Conservation (phyloP, 2,888 invertebrate genomes). For the Cryptus armator region DNA sequence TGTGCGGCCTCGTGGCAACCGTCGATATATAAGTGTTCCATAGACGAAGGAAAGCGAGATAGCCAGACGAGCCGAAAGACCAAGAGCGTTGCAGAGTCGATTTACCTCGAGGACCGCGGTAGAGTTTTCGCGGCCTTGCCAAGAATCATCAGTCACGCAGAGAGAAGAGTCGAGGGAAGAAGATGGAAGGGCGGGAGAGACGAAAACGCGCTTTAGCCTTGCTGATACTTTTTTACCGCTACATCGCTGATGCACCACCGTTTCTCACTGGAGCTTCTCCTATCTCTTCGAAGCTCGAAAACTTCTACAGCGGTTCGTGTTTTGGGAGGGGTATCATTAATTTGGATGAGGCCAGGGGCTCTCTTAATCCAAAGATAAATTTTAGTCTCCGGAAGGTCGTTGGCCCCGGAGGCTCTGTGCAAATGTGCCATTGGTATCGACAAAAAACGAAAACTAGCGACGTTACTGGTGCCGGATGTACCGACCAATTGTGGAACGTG, state of each 20-base stretch:
- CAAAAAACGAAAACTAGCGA: conserved; percentile 2
- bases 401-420: conserved; percentile 11
- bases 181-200: conserved; percentile 60
- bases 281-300: conserved; percentile 37
- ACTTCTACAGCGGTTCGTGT: conserved; percentile 45
- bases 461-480: background rate
- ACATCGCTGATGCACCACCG: conserved; percentile 32
- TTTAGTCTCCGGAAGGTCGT: conserved; percentile 19
- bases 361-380: conserved; percentile 65
- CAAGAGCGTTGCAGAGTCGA: conserved; percentile 49
- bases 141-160: conserved; percentile 65
- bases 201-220: conserved; percentile 53
- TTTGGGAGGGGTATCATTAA: conserved; percentile 53
- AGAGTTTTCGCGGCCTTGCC: conserved; percentile 57
- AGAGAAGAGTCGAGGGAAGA: conserved; percentile 49
- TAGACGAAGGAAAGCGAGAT: background rate
- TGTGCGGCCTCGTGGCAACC: conserved; percentile 28
- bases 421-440: conserved; percentile 17
- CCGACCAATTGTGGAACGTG: background rate
- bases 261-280: conserved; percentile 51
- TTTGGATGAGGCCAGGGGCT: conserved; percentile 59
- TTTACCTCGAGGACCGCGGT: conserved; percentile 51
- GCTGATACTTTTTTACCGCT: conserved; percentile 54
- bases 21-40: conserved; percentile 21
- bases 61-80: conserved; percentile 23